phyloP scores from a whole-genome alignment of 2,888 invertebrate genomes.

The Cantharis flavilabris region DNA sequence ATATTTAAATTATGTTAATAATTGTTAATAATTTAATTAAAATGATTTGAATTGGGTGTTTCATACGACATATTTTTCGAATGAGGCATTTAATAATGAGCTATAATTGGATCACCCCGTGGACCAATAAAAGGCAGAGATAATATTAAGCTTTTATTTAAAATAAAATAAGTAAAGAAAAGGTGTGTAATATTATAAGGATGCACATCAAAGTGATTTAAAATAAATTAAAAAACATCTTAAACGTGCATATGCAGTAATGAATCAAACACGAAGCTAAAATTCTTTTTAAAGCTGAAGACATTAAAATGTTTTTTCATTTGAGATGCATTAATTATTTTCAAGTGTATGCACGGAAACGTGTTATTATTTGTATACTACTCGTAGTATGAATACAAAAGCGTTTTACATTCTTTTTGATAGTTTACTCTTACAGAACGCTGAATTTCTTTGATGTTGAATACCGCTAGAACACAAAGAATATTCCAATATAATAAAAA shows the following conservation, averaged over 20 bases:
- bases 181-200: background rate
- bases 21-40: no score
- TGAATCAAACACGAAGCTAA: background rate
- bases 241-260: background rate
- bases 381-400: conserved; percentile 6
- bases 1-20: no score
- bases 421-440: conserved; percentile 5
- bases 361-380: conserved; percentile 12
- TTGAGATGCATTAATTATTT: conserved; percentile 7
- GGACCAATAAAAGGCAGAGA: background rate
- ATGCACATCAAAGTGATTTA: background rate
- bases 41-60: no score
- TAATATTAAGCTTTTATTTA: background rate
- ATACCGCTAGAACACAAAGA: conserved; percentile 9
- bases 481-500: conserved; percentile 10
- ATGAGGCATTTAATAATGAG: no score
- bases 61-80: no score
- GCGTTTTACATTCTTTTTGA: conserved; percentile 21
- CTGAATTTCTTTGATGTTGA: conserved; percentile 10
- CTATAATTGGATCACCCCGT: no score
- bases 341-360: conserved; percentile 1
- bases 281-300: background rate
- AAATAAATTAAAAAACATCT: background rate
- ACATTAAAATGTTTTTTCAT: background rate
- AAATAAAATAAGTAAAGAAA: background rate